Percentiles rank a stretch among this genome's conserved stretches.
phyloP scores from a whole-genome alignment of 2,113 vertebrate genomes.

The Fregata magnificens region DNA sequence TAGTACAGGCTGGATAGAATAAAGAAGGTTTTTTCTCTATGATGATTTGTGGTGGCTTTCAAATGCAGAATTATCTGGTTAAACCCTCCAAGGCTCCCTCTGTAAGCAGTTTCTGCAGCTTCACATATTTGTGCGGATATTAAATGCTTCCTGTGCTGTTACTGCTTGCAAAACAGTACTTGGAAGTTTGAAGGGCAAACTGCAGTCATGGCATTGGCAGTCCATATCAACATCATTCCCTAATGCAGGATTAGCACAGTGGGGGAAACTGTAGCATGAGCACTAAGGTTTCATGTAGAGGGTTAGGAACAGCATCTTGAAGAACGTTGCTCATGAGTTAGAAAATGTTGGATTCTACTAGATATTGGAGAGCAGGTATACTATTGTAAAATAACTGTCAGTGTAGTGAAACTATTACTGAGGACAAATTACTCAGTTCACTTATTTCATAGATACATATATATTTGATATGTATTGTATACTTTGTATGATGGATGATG shows the following conservation, averaged over 20 bases:
- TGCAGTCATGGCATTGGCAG: neutral
- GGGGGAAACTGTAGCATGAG: rapidly evolving
- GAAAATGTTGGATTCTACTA: neutral
- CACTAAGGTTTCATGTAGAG: neutral
- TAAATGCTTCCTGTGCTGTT: neutral
- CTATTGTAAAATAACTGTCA: neutral
- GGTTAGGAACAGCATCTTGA: neutral
- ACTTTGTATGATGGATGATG: neutral
- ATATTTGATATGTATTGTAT: neutral
- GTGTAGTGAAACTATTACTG: neutral
- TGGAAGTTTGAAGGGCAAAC: neutral
- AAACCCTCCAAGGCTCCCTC: neutral
- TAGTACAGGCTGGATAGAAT: neutral
- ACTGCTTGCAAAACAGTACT: neutral
- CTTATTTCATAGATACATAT: neutral
- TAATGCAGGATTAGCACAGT: neutral
- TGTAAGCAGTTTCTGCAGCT: neutral
- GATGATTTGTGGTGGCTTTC: neutral
- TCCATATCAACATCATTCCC: neutral
- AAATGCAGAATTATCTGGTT: neutral
- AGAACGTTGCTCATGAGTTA: neutral
- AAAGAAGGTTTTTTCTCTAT: neutral
- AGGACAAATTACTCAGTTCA: neutral
- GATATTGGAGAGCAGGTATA: neutral
- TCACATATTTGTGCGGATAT: neutral